Base-by-base conservation (phyloP, 2,888 invertebrate genomes). In the Dyspetes luteomarginatus region DNA sequence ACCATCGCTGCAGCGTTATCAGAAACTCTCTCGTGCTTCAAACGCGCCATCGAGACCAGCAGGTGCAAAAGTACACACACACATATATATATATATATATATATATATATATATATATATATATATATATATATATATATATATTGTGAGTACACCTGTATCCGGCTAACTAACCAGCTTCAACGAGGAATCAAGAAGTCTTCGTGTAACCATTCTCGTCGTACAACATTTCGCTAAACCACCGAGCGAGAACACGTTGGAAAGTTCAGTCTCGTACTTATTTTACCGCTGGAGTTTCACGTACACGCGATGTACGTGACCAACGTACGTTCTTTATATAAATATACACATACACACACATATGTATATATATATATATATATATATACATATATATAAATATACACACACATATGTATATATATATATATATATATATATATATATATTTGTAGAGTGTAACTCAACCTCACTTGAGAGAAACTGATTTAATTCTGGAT, bases 141-240 rank as follows among this genome's bases (percentile, higher is more conserved):
- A 28, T 15, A 9, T 24, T n/a, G n/a, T n/a, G n/a, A n/a, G 52
- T 64, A 69, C 77, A 73, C 81, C 77, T 77, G 72, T 58, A 64
- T 69, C 68, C 64, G 24, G 43, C 73, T 81, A 81, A 81, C 81
- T 77, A 81, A 77, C 68, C 76, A 45, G 64, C 69, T 77, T 76
- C 50, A 80, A 75, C 72, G 78, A 78, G 72, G 69, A 64, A 79
- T 79, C 69, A 56, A 76, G 76, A 68, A 68, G 52, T 73, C 73
- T n/a, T 56, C 72, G 71, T 55, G 56, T 41, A 48, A n/a, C 41
- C 22, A 64, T 55, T 28, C 62, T 30, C 67, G 26, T 52, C 69
- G 76, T 48, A 48, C 41, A 56, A 73, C 56, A 65, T 64, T 45
- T 22, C 55, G 30, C 56, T 36, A 72, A 43, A 50, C 48, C 43